These are phyloP conservation scores for Uropetala carovei DNA, from an alignment of 2,888 invertebrate genomes.

Conservation along the genomic window DNA sequence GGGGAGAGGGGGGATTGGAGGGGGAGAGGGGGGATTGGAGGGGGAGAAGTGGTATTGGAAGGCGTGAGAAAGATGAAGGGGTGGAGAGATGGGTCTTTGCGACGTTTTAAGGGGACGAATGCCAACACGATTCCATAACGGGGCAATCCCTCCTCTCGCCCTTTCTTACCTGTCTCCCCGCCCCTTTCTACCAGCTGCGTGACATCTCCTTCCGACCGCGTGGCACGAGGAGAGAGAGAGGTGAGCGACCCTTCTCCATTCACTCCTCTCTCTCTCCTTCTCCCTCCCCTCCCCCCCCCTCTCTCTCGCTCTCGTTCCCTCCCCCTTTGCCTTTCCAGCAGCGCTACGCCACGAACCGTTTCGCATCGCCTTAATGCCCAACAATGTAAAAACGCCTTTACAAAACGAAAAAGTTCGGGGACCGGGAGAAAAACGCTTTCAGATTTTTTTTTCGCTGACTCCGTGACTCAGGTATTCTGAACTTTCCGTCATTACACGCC, in stretches of 20 bases:
- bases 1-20: too few species aligned
- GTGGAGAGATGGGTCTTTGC: not conserved
- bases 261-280: not conserved
- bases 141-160: not conserved
- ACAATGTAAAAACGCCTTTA: not conserved
- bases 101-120: not conserved
- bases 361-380: not conserved
- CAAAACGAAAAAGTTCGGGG: not conserved
- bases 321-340: not conserved
- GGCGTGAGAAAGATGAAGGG: too few species aligned
- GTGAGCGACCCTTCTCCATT: constrained; percentile 1
- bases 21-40: too few species aligned
- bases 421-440: not conserved
- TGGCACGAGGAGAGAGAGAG: not conserved
- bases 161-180: not conserved
- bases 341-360: not conserved
- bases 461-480: too few species aligned
- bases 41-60: too few species aligned
- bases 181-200: not conserved
- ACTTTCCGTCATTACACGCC: too few species aligned
- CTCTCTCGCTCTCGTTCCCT: not conserved
- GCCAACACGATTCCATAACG: constrained; percentile 10
- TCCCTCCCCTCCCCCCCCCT: not conserved
- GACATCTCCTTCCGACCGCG: not conserved
- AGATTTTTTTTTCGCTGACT: too few species aligned